phyloP scores from a whole-genome alignment of 2,797 vertebrate species.

The Phyllotis vaccarum region DNA sequence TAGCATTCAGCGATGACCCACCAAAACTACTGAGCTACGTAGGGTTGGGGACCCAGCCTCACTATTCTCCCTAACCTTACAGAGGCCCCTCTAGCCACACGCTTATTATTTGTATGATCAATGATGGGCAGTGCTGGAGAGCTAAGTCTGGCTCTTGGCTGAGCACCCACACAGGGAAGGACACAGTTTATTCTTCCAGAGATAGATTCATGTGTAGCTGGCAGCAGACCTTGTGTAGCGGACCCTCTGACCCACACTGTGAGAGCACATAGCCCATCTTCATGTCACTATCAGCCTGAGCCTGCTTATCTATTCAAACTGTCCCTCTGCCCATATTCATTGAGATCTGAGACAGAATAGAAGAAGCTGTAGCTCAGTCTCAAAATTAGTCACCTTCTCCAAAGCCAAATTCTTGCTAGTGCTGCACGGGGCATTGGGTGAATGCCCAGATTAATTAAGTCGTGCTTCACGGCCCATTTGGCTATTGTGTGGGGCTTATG shows the following conservation, averaged over 20 bases:
- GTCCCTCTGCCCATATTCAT: neutral
- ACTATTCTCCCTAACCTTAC: fast-evolving
- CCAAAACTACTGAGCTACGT: neutral
- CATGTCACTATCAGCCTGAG: neutral
- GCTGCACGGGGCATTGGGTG: slow-evolving; percentile 41
- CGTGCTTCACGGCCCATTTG: slow-evolving; percentile 66
- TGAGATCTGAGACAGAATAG: neutral
- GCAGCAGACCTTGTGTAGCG: neutral
- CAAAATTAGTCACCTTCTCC: slow-evolving; percentile 46
- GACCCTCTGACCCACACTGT: fast-evolving
- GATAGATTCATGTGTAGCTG: neutral
- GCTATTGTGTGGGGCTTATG: slow-evolving; percentile 55
- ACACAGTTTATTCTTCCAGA: neutral
- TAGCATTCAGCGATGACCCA: fast-evolving
- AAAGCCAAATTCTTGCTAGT: slow-evolving; percentile 38
- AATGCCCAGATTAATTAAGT: slow-evolving; percentile 71
- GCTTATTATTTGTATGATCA: neutral
- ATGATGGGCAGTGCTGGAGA: fast-evolving
- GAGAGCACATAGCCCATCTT: neutral
- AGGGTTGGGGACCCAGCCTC: fast-evolving
- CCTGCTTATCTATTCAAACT: neutral
- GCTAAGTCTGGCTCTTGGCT: fast-evolving
- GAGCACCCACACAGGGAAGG: neutral
- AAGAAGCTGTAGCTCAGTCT: neutral
- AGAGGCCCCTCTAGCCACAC: neutral